These are phyloP conservation scores for Octodonta nipae DNA, from an alignment of 2,888 invertebrate species.

Conservation along the genomic window DNA sequence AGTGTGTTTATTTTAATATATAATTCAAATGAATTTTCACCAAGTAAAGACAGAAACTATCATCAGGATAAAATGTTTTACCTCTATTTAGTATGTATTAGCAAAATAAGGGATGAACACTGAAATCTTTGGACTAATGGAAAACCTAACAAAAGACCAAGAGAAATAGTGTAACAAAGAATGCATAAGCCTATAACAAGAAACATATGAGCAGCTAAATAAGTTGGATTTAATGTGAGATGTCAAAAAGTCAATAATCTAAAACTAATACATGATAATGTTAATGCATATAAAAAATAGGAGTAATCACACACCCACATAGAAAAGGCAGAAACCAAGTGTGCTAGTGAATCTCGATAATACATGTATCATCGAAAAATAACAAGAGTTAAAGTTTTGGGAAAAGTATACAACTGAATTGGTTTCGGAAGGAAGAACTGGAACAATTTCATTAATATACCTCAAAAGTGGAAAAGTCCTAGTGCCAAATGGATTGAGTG, in stretches of 20 bases:
- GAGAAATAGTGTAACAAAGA: not conserved
- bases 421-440: not conserved
- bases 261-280: not conserved
- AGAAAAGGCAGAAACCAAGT: not conserved
- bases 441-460: not conserved
- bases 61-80: too few species aligned
- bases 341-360: not conserved
- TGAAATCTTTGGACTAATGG: not conserved
- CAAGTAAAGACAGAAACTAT: too few species aligned
- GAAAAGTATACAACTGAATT: constrained; percentile 1
- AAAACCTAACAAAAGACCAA: not conserved
- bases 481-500: constrained; percentile 1
- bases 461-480: not conserved
- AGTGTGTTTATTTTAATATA: too few species aligned
- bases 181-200: not conserved
- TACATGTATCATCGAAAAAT: constrained; percentile 1
- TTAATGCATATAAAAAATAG: not conserved
- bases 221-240: not conserved
- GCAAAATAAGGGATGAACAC: not conserved
- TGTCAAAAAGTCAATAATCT: not conserved
- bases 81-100: too few species aligned
- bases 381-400: not conserved
- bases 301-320: not conserved
- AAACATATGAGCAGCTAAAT: not conserved
- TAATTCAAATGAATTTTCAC: too few species aligned